These are phyloP conservation scores for Drosophila setosimentum DNA, from an alignment of 2,888 invertebrate genomes.

Conservation along the genomic window DNA sequence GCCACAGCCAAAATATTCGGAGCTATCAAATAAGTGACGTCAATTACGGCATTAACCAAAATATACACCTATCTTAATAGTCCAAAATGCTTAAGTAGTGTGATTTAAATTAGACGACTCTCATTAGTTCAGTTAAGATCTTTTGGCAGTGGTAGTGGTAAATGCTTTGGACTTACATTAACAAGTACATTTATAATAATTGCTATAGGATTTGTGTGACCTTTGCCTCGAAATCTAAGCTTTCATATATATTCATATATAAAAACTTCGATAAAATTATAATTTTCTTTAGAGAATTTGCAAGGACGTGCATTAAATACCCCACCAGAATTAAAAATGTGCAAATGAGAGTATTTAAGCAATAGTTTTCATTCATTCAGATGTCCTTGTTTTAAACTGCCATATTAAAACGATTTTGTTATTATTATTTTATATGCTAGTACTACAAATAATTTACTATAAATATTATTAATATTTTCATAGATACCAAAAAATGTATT, in stretches of 20 bases:
- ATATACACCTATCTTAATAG: slow-evolving; percentile 22
- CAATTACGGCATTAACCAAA: slow-evolving; percentile 44
- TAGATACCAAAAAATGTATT: neutral
- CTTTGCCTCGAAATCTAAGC: neutral
- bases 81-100: slow-evolving; percentile 14
- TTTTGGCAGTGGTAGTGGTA: too few species aligned
- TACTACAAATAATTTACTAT: neutral
- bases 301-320: too few species aligned
- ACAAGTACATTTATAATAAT: neutral
- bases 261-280: too few species aligned
- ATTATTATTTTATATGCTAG: neutral
- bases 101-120: too few species aligned
- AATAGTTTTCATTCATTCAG: neutral
- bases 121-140: slow-evolving; percentile 1
- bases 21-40: slow-evolving; percentile 60
- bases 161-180: neutral
- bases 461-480: neutral
- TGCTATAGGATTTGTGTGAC: neutral
- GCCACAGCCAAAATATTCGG: slow-evolving; percentile 35
- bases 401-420: accelerated
- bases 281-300: too few species aligned
- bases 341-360: neutral
- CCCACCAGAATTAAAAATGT: neutral
- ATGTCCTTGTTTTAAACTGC: neutral
- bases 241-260: too few species aligned